These are phyloP conservation scores for Cherax quadricarinatus DNA, from an alignment of 1,140 invertebrate species.

Conservation along the genomic window DNA sequence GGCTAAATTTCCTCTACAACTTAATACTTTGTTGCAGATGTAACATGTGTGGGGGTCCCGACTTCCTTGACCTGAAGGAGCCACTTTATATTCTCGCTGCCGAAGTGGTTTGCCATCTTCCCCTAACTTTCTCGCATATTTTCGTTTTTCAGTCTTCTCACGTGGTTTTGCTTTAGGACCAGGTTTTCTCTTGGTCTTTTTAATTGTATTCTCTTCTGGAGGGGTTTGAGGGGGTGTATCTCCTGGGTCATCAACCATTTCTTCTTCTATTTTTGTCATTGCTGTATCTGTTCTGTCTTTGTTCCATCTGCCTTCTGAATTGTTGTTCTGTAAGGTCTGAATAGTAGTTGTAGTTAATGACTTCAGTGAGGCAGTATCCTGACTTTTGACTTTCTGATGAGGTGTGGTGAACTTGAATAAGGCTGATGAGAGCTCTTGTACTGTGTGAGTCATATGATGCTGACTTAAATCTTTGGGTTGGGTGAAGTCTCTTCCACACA, in stretches of 20 bases:
- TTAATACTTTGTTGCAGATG: conserved; percentile 75
- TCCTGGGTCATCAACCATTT: conserved; percentile 46
- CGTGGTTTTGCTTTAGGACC: conserved; percentile 35
- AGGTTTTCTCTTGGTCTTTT: conserved; percentile 11
- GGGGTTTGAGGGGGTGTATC: conserved; percentile 58
- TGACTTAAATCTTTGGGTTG: conserved; percentile 24
- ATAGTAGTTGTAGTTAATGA: neutral
- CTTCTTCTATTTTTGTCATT: conserved; percentile 39
- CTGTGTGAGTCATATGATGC: conserved; percentile 40
- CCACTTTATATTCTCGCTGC: conserved; percentile 22
- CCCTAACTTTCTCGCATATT: conserved; percentile 28
- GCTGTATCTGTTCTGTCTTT: neutral
- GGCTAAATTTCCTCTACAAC: conserved; percentile 74
- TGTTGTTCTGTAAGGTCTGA: neutral
- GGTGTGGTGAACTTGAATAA: conserved; percentile 46
- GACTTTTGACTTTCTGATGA: conserved; percentile 30
- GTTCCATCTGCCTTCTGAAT: neutral
- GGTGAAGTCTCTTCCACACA: conserved; percentile 46
- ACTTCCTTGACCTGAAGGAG: conserved; percentile 38
- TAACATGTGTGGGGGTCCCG: conserved; percentile 74
- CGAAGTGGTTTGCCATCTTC: conserved; percentile 28
- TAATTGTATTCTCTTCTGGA: conserved; percentile 38
- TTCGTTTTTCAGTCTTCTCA: conserved; percentile 44
- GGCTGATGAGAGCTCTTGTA: conserved; percentile 51
- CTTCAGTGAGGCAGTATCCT: neutral